Evolutionary conservation across 2,888 invertebrate species (phyloP).

Genomic region (Campoplex capitator): DNA sequence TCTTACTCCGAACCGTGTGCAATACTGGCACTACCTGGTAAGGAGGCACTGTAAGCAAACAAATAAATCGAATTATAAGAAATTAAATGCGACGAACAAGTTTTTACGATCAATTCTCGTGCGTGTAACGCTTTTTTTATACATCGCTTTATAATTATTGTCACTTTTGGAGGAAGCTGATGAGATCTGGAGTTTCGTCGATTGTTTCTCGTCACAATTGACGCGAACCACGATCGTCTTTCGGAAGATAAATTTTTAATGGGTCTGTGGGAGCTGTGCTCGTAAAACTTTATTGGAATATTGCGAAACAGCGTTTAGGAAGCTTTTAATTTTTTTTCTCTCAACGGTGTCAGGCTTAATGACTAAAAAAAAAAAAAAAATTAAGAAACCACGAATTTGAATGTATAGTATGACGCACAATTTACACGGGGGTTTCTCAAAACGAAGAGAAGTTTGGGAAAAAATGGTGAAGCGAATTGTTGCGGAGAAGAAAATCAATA

Average conservation of each 20-base stretch:
- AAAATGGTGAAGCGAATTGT: not conserved
- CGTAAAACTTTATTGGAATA: conserved; percentile 48
- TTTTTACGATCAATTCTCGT: conserved; percentile 12
- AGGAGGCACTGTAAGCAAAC: conserved; percentile 88
- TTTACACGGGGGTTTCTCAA: not conserved
- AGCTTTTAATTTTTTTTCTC: conserved; percentile 46
- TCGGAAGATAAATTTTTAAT: conserved; percentile 33
- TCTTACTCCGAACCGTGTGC: conserved; percentile 85
- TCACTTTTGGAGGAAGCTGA: not conserved
- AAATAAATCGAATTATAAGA: conserved; percentile 21
- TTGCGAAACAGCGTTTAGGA: conserved; percentile 27
- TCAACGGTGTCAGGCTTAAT: not conserved
- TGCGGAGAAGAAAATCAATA: not conserved
- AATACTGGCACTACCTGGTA: conserved; percentile 93
- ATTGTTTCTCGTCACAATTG: conserved; percentile 13
- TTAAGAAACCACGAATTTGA: not conserved
- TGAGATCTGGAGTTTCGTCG: conserved; percentile 30
- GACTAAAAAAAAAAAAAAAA: not conserved
- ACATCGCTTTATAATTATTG: not conserved
- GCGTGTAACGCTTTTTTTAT: not conserved
- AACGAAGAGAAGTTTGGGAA: not conserved
- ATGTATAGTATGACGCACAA: not conserved
- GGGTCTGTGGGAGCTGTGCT: conserved; percentile 12
- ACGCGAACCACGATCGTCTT: conserved; percentile 7
- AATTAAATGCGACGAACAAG: not conserved